Conservation (phyloP, 2,113 vertebrate species). For the Ailurus styani region DNA sequence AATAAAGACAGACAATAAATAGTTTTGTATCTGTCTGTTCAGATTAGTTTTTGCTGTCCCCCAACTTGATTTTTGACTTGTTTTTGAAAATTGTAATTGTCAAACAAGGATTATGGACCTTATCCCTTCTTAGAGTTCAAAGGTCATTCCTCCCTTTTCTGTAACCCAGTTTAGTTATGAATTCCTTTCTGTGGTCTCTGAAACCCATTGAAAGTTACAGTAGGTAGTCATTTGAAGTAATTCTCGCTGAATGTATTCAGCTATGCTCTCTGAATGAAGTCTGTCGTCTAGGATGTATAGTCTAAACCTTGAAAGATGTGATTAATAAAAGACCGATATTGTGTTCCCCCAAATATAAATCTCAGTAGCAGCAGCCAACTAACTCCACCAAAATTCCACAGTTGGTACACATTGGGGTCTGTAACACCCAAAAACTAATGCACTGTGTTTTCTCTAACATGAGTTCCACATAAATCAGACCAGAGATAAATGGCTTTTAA, state of each 20-base stretch:
- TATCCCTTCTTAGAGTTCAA: background rate
- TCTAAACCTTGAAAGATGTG: background rate
- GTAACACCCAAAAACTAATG: background rate
- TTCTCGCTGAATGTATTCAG: background rate
- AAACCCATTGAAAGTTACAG: background rate
- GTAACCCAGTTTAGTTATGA: background rate
- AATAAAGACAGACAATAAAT: background rate
- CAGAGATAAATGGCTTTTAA: constrained; percentile 24
- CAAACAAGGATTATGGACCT: background rate
- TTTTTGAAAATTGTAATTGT: background rate
- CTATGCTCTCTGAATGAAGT: background rate
- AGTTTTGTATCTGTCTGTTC: background rate
- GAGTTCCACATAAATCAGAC: background rate
- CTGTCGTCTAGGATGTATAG: background rate
- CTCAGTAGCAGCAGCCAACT: background rate
- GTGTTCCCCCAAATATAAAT: background rate
- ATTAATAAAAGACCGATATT: background rate
- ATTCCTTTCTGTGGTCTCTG: background rate
- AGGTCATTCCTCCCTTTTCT: background rate
- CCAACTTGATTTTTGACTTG: background rate
- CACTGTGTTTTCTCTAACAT: background rate
- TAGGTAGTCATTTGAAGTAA: background rate
- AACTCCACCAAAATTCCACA: background rate
- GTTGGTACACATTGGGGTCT: background rate
- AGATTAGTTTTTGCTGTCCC: background rate